A percentile compares a stretch with the other conserved stretches of the same genome.
Evolutionary conservation across 2,113 vertebrate genomes (phyloP).

Genomic region (Misgurnus mizolepis): DNA sequence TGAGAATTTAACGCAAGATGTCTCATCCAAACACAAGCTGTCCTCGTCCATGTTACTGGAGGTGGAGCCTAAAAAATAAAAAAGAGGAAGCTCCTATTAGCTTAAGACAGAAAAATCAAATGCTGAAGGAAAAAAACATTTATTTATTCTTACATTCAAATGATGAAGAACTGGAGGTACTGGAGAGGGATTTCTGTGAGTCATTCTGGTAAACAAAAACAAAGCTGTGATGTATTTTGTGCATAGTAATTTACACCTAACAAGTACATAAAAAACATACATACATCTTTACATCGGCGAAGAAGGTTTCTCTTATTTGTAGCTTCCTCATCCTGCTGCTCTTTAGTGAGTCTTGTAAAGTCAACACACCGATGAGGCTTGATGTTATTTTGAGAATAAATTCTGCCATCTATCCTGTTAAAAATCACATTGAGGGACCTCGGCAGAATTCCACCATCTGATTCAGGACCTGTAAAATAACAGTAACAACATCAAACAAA

Average conservation of each 20-base stretch:
- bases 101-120: background rate
- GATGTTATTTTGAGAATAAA: conserved; percentile 80
- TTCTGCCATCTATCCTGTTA: conserved; percentile 76
- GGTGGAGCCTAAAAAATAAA: conserved; percentile 57
- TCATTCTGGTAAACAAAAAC: conserved; percentile 58
- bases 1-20: conserved; percentile 77
- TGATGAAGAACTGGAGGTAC: conserved; percentile 49
- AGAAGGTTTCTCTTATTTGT: conserved; percentile 81
- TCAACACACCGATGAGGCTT: conserved; percentile 88
- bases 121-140: background rate
- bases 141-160: conserved; percentile 62
- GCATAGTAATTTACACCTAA: background rate
- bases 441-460: conserved; percentile 85
- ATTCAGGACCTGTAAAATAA: conserved; percentile 80
- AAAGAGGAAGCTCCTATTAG: background rate
- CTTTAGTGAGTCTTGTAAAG: conserved; percentile 75
- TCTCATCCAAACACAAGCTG: conserved; percentile 60
- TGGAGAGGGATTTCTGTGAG: conserved; percentile 53
- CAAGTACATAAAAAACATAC: conserved; percentile 11
- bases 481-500: background rate
- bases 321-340: conserved; percentile 83
- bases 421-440: conserved; percentile 86
- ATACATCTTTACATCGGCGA: conserved; percentile 84
- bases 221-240: background rate
- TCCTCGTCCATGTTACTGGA: conserved; percentile 65